phyloP scores from a whole-genome alignment of 2,888 invertebrate genomes.

The Pomacea canaliculata region DNA sequence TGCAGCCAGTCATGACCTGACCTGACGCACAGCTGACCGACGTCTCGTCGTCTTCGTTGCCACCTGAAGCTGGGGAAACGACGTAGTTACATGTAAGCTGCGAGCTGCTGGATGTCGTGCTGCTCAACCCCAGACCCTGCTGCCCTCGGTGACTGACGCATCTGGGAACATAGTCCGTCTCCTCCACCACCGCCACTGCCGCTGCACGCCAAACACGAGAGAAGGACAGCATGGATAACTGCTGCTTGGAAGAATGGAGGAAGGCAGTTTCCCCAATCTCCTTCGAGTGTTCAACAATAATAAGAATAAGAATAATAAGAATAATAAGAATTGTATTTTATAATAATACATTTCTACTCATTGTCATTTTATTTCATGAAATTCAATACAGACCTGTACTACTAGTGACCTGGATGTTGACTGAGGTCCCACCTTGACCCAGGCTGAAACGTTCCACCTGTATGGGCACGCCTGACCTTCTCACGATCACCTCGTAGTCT shows the following conservation, averaged over 20 bases:
- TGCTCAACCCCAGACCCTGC: background rate
- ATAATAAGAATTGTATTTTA: no score
- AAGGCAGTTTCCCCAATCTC: no score
- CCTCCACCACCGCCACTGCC: background rate
- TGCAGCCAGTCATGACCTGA: slow-evolving; percentile 34
- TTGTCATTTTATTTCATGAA: no score
- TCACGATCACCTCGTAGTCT: slow-evolving; percentile 38
- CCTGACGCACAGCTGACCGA: slow-evolving; percentile 28
- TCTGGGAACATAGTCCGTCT: background rate
- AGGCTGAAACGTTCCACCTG: slow-evolving; percentile 28
- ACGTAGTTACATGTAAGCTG: slow-evolving; percentile 15
- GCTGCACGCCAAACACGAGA: no score
- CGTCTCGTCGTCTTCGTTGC: slow-evolving; percentile 27
- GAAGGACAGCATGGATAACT: no score
- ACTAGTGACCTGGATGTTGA: background rate
- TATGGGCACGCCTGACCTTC: slow-evolving; percentile 32
- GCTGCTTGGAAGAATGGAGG: no score
- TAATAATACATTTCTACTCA: no score
- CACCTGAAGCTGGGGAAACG: slow-evolving; percentile 20
- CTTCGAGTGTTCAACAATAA: no score
- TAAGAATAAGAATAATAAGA: no score
- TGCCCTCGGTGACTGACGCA: background rate
- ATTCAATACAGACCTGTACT: background rate
- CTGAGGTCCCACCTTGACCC: background rate
- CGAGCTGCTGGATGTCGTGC: background rate